These are phyloP conservation scores for Chaenodraco wilsoni DNA, from an alignment of 2,797 vertebrate genomes.

Conservation along the genomic window DNA sequence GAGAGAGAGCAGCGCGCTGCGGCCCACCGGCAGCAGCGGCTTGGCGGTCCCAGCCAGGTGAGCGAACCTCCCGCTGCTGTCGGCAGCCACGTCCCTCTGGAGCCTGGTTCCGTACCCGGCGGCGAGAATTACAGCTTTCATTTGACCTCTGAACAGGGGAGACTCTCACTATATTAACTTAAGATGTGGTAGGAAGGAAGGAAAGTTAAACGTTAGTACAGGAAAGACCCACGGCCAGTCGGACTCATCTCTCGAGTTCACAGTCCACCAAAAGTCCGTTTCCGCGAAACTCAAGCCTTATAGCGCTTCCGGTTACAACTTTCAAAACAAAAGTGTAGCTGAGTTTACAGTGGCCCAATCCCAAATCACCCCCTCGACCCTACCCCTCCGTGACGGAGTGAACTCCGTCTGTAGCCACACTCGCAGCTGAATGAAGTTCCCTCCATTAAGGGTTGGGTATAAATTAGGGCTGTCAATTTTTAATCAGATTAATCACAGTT, in stretches of 20 bases:
- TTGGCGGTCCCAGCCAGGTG: slow-evolving; percentile 81
- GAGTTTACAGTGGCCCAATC: too few species aligned
- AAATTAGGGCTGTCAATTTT: too few species aligned
- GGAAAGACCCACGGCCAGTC: fast-evolving
- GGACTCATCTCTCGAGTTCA: slow-evolving; percentile 30
- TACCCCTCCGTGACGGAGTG: too few species aligned
- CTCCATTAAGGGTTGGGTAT: too few species aligned
- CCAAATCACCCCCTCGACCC: too few species aligned
- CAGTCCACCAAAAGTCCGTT: fast-evolving
- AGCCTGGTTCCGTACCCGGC: slow-evolving; percentile 88
- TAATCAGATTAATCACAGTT: too few species aligned
- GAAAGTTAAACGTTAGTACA: not conserved
- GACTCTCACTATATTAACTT: fast-evolving
- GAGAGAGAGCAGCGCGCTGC: slow-evolving; percentile 74
- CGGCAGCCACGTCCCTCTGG: slow-evolving; percentile 79
- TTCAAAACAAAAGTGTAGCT: slow-evolving; percentile 7
- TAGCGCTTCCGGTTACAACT: not conserved
- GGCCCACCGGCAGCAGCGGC: slow-evolving; percentile 85
- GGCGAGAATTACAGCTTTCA: slow-evolving; percentile 86
- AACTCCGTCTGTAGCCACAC: too few species aligned
- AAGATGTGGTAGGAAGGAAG: fast-evolving
- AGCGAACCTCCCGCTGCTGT: slow-evolving; percentile 71
- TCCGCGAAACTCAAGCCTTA: not conserved
- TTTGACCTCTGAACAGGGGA: slow-evolving; percentile 20
- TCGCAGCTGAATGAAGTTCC: too few species aligned